phyloP scores from a whole-genome alignment of 1,140 invertebrate species.

The Pseudomyrmex pallidus region DNA sequence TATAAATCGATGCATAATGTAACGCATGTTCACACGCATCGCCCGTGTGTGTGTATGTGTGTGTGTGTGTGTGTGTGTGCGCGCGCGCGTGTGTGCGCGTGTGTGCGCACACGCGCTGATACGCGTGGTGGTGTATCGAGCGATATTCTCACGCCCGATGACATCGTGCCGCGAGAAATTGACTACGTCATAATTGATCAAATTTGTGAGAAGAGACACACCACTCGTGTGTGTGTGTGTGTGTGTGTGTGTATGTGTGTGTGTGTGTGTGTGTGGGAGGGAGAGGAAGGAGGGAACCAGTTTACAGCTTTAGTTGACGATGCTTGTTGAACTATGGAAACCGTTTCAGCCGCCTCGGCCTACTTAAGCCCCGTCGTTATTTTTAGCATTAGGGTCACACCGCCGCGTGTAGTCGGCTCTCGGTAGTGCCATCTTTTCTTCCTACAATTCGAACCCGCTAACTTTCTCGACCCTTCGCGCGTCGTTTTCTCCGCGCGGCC shows the following conservation, averaged over 20 bases:
- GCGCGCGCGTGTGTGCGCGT: no score
- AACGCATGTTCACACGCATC: conserved; percentile 1
- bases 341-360: conserved; percentile 75
- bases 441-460: conserved; percentile 37
- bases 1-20: conserved; percentile 71
- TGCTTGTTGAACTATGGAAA: conserved; percentile 77
- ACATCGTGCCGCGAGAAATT: conserved; percentile 29
- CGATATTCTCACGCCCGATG: conserved; percentile 9
- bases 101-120: neutral
- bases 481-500: neutral
- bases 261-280: neutral
- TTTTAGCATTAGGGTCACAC: conserved; percentile 81
- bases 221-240: no score
- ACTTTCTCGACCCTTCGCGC: conserved; percentile 32
- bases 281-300: neutral
- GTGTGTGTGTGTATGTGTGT: neutral
- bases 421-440: conserved; percentile 60
- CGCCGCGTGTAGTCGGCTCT: conserved; percentile 57
- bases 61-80: no score
- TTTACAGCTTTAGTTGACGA: conserved; percentile 55
- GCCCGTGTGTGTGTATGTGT: no score
- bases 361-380: conserved; percentile 77
- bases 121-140: neutral
- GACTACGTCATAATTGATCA: conserved; percentile 52
- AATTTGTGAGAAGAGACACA: conserved; percentile 35